Conservation (phyloP, 2,888 invertebrate genomes). For the Lochmaea crataegi region DNA sequence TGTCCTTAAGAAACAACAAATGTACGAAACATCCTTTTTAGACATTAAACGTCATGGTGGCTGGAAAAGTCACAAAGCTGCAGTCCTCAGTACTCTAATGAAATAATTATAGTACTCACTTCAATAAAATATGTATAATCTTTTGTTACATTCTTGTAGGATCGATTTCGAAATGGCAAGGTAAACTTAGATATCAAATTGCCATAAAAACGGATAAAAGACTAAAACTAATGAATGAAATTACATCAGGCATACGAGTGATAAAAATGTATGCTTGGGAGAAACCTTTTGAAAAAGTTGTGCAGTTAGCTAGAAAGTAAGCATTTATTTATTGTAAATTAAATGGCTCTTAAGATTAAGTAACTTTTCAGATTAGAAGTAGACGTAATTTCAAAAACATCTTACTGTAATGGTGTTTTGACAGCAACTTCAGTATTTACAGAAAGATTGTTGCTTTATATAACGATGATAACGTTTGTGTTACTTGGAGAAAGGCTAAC, state of each 20-base stretch:
- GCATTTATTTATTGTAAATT: neutral
- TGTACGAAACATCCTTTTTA: too few species aligned
- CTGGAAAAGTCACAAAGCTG: too few species aligned
- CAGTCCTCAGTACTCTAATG: too few species aligned
- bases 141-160: neutral
- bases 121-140: too few species aligned
- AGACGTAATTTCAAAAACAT: neutral
- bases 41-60: too few species aligned
- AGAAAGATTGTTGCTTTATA: neutral
- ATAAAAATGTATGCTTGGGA: constrained; percentile 27
- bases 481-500: neutral
- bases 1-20: too few species aligned
- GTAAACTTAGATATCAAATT: neutral
- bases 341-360: too few species aligned
- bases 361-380: neutral
- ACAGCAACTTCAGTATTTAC: neutral
- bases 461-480: neutral
- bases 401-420: neutral
- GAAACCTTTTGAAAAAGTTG: constrained; percentile 15
- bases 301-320: neutral
- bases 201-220: neutral
- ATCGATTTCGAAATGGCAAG: neutral
- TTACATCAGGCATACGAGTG: constrained; percentile 12
- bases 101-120: too few species aligned
- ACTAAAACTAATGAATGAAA: constrained; percentile 11